phyloP scores from a whole-genome alignment of 2,888 invertebrate genomes.

The Stenolophus ochropezus region DNA sequence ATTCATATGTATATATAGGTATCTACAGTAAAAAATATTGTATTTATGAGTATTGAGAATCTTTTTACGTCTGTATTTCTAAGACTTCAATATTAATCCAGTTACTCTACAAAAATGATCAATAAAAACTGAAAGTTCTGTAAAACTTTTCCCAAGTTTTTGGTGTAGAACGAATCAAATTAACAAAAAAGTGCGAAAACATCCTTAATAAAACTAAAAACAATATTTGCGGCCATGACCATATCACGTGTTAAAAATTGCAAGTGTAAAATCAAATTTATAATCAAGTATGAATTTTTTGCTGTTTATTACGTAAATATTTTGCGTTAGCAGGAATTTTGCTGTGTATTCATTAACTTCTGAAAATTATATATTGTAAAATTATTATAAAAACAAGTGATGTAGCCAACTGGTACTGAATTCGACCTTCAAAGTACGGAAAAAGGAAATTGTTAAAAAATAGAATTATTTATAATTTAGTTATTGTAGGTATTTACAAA shows the following conservation, averaged over 20 bases:
- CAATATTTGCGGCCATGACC: slow-evolving; percentile 25
- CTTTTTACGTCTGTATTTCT: no score
- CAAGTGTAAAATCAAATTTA: slow-evolving; percentile 10
- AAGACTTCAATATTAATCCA: no score
- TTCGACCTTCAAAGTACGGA: slow-evolving; percentile 28
- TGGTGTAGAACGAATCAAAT: background rate
- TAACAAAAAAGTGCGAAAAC: background rate
- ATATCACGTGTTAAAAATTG: slow-evolving; percentile 2
- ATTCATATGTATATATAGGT: no score
- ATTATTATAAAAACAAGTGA: slow-evolving; percentile 42
- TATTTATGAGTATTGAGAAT: no score
- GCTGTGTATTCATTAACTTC: slow-evolving; percentile 3
- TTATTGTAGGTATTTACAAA: no score
- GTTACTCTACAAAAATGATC: no score
- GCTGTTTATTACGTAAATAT: slow-evolving; percentile 32
- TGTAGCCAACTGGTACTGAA: slow-evolving; percentile 9
- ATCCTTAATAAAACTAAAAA: slow-evolving; percentile 4
- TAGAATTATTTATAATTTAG: no score
- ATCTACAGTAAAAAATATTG: no score
- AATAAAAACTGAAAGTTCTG: background rate
- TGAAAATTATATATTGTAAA: slow-evolving; percentile 33
- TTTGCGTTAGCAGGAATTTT: slow-evolving; percentile 19
- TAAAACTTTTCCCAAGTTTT: background rate
- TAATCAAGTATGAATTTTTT: slow-evolving; percentile 2
- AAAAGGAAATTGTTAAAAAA: slow-evolving; percentile 17